Base-by-base conservation (phyloP, 2,113 vertebrate genomes). In the Microtus montanus region DNA sequence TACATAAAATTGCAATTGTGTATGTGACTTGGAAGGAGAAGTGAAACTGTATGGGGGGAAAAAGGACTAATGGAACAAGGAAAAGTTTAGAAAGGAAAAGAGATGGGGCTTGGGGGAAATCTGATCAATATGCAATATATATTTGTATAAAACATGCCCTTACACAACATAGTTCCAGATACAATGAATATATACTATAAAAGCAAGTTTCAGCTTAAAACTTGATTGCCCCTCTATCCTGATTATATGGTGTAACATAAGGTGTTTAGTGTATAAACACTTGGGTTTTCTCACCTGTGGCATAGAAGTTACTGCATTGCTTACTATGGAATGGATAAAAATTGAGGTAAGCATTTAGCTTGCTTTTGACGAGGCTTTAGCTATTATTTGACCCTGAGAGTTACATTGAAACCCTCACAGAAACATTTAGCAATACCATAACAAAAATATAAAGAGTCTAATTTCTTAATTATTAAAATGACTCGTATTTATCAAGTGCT, bases 401-500 rank as follows among this genome's bases (percentile, higher is more conserved):
- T 5, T 49, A n/a, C 54, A 89, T 93, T 89, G 78, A 87, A 75
- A 26, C 90, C 85, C 90, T 95, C 49, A 90, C 30, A 87, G 44
- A 75, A 15, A 80, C 3, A 61, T 95, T 89, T 96, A 96, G 85
- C 17, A 93, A 15, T 87, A 82, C 70, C 66, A 94, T 71, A 95
- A 93, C 54, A 96, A 89, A 91, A 95, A 87, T 89, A 54, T 75
- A 54, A 38, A 88, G 80, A 96, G 85, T 94, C 92, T 95, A 93
- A 95, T 98, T 97, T 95, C 97, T 95, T 96, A 97, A 70, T 84
- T 71, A 38, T 66, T 90, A 89, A 74, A 85, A 61, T 38, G 83
- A 49, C 58, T 91, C 15, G 47, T 28, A 47, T 88, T 92, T 92
- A 90, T 80, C 71, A 89, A 92, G 58, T 90, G 26, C n/a, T 77